phyloP scores from a whole-genome alignment of 2,113 vertebrate genomes.

The Charina bottae region DNA sequence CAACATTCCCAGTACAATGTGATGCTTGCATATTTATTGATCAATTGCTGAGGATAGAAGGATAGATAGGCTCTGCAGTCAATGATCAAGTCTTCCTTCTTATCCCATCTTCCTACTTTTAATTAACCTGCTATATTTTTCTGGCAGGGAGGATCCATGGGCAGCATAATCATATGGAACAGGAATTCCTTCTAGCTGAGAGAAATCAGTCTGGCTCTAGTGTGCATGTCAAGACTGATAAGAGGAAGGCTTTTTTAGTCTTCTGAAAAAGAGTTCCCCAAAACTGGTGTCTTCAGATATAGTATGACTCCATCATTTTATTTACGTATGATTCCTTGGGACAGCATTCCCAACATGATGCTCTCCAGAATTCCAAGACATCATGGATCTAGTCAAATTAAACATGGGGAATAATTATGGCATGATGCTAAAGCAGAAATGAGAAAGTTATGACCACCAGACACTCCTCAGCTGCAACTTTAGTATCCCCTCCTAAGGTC shows the following conservation, averaged over 20 bases:
- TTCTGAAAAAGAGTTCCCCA: background rate
- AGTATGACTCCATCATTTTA: too few species aligned
- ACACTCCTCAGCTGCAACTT: background rate
- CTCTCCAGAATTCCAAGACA: too few species aligned
- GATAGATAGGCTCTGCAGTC: background rate
- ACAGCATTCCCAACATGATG: too few species aligned
- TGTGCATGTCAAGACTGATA: background rate
- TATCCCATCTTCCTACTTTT: too few species aligned
- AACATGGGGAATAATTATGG: background rate
- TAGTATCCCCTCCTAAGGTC: background rate
- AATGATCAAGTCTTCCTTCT: background rate
- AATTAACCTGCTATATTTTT: too few species aligned
- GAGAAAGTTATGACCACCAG: background rate
- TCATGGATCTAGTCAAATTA: too few species aligned
- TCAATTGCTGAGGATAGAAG: background rate
- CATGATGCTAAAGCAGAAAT: background rate
- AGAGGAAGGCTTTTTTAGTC: background rate
- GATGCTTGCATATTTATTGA: background rate
- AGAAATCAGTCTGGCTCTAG: background rate
- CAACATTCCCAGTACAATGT: background rate
- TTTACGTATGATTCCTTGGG: too few species aligned
- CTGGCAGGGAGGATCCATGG: background rate
- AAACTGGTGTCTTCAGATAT: too few species aligned
- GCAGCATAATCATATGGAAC: too few species aligned
- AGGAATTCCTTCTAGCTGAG: background rate